Evolutionary conservation across 2,797 vertebrate genomes (phyloP).

Genomic region (Cichlasoma orientale): DNA sequence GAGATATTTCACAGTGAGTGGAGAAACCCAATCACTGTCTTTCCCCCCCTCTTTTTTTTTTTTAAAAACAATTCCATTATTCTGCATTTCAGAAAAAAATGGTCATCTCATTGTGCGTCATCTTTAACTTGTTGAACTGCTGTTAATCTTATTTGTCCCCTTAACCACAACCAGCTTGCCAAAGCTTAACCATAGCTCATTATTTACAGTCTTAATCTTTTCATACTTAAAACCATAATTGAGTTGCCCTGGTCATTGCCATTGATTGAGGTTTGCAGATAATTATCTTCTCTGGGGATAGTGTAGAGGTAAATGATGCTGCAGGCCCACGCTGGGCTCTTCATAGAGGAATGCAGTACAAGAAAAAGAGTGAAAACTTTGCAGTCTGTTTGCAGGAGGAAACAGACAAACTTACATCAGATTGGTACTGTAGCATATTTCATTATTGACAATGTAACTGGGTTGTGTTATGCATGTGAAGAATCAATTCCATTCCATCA

Average conservation of each 20-base stretch:
- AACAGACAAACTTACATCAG: too few relatives aligned
- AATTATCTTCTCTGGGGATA: too few relatives aligned
- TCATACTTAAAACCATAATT: too few relatives aligned
- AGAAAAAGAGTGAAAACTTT: neutral
- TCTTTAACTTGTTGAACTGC: neutral
- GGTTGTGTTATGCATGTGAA: too few relatives aligned
- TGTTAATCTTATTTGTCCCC: neutral
- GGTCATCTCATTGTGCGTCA: rapidly evolving
- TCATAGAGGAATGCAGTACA: neutral
- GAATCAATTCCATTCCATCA: too few relatives aligned
- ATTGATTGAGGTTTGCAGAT: too few relatives aligned
- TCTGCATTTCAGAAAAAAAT: neutral
- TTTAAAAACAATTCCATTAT: neutral
- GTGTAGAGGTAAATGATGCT: too few relatives aligned
- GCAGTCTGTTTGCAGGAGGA: too few relatives aligned
- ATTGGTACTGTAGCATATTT: too few relatives aligned
- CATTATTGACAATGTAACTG: neutral
- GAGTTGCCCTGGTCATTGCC: too few relatives aligned
- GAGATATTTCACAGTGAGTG: neutral
- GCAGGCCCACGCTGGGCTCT: neutral
- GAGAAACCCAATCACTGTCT: neutral
- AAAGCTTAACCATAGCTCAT: neutral
- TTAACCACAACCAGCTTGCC: neutral
- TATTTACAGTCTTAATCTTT: neutral
- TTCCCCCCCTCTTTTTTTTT: too few relatives aligned